Evolutionary conservation across 2,888 invertebrate genomes (phyloP), one percentile per base, ranked within the genome.

Genomic region (Leptura quadrifasciata): DNA sequence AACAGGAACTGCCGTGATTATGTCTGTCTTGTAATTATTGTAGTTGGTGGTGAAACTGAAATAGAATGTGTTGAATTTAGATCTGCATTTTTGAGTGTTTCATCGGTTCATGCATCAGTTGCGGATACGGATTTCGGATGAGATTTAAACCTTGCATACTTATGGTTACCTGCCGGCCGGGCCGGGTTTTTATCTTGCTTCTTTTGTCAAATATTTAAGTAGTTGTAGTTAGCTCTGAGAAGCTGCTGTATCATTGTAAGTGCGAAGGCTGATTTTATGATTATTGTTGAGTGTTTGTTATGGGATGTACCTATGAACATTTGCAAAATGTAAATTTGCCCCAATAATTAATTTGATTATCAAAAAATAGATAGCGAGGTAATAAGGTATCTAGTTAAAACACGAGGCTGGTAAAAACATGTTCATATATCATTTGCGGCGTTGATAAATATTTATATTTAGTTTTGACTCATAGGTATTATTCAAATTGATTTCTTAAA

Each of bases 1-100:
- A 63, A 70, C 74, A 70, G 74, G 74, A 70, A 74, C 74, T 69
- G 60, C 31, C 15, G 54, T n/a, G 55, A 55, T 47, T 54, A 35
- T 69, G 21, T 58, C 69, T 47, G 61, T 61, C 52, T 61, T 71
- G 61, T 71, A 27, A 71, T 71, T 71, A 58, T 58, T 68, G 54
- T 27, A 17, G 15, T 31, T 64, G 39, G 63, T 57, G 68, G 68
- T 58, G 55, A 58, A 15, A 17, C 31, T 31, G 31, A 35, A 57
- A 20, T 57, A 57, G 55, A 58, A 69, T 18, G 71, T 21, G 27
- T 54, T 9, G 35, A 21, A 35, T 57, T 27, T 54, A 67, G 20
- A 67, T n/a, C 27, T 67, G 24, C 69, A 31, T 35, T 69, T 58
- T 71, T 61, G 60, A 35, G 47, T 58, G 17, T 47, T 39, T 31